Evolutionary conservation across 2,113 vertebrate species (phyloP).

Genomic region (Grus americana): DNA sequence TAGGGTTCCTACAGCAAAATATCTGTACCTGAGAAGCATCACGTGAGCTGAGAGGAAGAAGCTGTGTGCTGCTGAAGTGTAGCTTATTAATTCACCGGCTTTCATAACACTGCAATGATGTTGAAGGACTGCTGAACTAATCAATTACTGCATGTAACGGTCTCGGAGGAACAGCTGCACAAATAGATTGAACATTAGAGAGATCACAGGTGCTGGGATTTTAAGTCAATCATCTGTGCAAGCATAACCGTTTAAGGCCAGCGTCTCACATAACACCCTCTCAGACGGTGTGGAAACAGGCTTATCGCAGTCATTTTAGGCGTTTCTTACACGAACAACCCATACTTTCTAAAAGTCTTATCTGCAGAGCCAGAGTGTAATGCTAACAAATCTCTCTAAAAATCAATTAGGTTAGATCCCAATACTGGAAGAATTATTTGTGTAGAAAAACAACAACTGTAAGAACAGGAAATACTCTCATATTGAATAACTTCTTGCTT

Average conservation of each 20-base stretch:
- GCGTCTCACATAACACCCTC: neutral
- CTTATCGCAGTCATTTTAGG: conserved; percentile 30
- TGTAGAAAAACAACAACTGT: neutral
- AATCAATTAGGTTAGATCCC: neutral
- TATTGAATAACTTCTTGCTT: neutral
- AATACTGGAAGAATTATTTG: neutral
- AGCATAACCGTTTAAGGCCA: conserved; percentile 15
- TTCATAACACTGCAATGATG: neutral
- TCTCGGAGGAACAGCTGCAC: conserved; percentile 48
- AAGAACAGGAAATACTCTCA: neutral
- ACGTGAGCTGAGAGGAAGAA: neutral
- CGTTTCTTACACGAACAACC: neutral
- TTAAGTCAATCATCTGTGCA: conserved; percentile 41
- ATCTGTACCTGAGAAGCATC: neutral
- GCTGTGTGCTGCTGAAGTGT: neutral
- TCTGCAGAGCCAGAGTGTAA: conserved; percentile 7
- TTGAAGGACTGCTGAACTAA: conserved; percentile 35
- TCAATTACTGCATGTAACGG: neutral
- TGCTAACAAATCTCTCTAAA: conserved; percentile 30
- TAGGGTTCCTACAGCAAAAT: neutral
- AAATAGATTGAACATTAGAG: conserved; percentile 33
- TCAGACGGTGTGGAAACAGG: conserved; percentile 42
- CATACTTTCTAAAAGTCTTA: neutral
- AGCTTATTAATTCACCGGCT: neutral
- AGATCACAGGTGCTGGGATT: conserved; percentile 52